A percentile compares a stretch with the other conserved stretches of the same genome.
Evolutionary conservation across 2,113 vertebrate genomes (phyloP).

Genomic region (Lichenostomus cassidix): DNA sequence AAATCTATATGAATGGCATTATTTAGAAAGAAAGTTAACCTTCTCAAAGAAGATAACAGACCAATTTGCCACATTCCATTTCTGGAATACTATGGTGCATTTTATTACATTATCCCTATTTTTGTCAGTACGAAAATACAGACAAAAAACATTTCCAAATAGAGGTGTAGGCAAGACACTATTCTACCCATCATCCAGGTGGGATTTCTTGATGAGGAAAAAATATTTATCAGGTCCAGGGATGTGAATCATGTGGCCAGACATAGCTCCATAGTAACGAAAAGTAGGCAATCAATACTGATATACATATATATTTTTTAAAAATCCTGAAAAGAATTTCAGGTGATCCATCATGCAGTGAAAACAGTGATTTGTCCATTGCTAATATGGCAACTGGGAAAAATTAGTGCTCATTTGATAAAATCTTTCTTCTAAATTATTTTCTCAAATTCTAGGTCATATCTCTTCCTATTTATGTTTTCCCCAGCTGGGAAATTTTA

Average conservation of each 20-base stretch:
- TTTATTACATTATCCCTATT: neutral
- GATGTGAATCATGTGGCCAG: neutral
- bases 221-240: neutral
- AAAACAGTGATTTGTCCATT: neutral
- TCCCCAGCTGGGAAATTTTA: neutral
- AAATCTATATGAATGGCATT: neutral
- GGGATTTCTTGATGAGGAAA: neutral
- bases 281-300: neutral
- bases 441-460: neutral
- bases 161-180: neutral
- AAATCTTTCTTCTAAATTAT: neutral
- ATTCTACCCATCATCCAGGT: neutral
- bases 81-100: neutral
- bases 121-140: neutral
- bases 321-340: neutral
- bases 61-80: neutral
- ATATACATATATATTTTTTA: neutral
- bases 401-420: neutral
- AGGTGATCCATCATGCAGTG: neutral
- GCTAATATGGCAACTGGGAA: rapidly evolving
- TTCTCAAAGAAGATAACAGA: neutral
- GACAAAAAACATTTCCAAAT: neutral
- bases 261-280: neutral
- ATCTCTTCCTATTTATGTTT: neutral
- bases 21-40: neutral